phyloP scores from a whole-genome alignment of 1,140 invertebrate genomes.

The Antheraea mylitta region DNA sequence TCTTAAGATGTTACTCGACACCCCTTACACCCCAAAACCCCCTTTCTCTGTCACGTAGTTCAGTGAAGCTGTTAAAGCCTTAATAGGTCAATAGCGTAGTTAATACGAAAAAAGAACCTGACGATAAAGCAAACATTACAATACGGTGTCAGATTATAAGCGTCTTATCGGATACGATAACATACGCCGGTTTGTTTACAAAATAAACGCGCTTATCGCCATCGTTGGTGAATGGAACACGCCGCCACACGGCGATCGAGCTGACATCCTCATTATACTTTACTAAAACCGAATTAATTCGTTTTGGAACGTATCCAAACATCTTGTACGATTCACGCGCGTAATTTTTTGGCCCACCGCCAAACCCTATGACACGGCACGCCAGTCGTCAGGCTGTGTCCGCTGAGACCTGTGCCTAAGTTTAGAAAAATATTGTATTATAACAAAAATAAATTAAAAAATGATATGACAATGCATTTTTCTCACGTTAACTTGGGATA shows the following conservation, averaged over 20 bases:
- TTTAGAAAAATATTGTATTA: slow-evolving; percentile 33
- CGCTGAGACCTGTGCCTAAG: slow-evolving; percentile 32
- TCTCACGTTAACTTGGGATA: slow-evolving; percentile 48
- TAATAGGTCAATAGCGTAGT: too few relatives aligned
- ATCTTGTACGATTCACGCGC: slow-evolving; percentile 6
- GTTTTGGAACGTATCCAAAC: slow-evolving; percentile 28
- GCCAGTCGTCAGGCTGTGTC: slow-evolving; percentile 48
- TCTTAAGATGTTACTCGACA: too few relatives aligned
- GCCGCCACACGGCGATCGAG: neutral
- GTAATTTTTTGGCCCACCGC: slow-evolving; percentile 39
- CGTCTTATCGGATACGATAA: slow-evolving; percentile 27
- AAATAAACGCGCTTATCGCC: slow-evolving; percentile 38
- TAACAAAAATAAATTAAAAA: slow-evolving; percentile 14
- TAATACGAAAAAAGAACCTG: too few relatives aligned
- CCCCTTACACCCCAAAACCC: too few relatives aligned
- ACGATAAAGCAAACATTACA: slow-evolving; percentile 20
- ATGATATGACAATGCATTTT: slow-evolving; percentile 35
- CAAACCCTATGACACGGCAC: slow-evolving; percentile 45
- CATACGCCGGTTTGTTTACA: slow-evolving; percentile 50
- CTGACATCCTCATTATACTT: slow-evolving; percentile 24
- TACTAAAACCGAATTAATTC: slow-evolving; percentile 19
- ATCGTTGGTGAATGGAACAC: slow-evolving; percentile 34
- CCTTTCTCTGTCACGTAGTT: too few relatives aligned
- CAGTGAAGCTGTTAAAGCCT: too few relatives aligned
- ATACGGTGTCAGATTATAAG: slow-evolving; percentile 16